Evolutionary conservation across 2,113 vertebrate species (phyloP).

Genomic region (Tychaedon coryphoeus): DNA sequence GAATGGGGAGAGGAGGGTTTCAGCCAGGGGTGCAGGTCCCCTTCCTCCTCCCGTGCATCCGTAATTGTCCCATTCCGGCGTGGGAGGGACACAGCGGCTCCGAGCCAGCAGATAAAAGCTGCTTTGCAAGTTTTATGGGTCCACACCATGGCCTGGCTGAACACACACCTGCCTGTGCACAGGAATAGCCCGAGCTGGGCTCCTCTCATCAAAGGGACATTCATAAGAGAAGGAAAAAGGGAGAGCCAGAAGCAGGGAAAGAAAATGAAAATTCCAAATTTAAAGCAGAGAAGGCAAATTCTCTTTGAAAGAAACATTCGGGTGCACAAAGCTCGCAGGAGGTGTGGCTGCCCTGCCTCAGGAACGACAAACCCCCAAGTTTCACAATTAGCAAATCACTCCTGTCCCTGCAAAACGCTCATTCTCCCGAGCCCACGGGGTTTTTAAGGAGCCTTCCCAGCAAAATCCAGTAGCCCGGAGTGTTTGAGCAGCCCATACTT

Average conservation of each 20-base stretch:
- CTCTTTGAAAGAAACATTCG: rapidly evolving
- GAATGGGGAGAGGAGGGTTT: neutral
- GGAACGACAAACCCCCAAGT: neutral
- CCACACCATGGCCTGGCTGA: rapidly evolving
- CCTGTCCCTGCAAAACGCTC: neutral
- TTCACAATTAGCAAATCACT: neutral
- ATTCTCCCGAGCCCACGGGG: rapidly evolving
- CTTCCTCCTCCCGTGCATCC: rapidly evolving
- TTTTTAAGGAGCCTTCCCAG: neutral
- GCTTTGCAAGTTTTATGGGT: neutral
- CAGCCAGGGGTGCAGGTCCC: neutral
- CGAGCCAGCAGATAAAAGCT: neutral
- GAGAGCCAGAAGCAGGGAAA: neutral
- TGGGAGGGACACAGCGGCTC: neutral
- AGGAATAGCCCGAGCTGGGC: neutral
- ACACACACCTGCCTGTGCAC: neutral
- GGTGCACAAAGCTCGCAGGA: neutral
- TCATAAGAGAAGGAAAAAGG: neutral
- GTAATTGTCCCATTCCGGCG: rapidly evolving
- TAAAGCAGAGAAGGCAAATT: neutral
- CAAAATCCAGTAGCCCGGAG: rapidly evolving
- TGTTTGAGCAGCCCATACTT: rapidly evolving
- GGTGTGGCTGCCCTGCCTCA: neutral
- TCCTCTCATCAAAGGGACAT: neutral
- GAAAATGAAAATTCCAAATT: neutral